Evolutionary conservation across 2,797 vertebrate species (phyloP).

Genomic region (Jordanella pulchra): DNA sequence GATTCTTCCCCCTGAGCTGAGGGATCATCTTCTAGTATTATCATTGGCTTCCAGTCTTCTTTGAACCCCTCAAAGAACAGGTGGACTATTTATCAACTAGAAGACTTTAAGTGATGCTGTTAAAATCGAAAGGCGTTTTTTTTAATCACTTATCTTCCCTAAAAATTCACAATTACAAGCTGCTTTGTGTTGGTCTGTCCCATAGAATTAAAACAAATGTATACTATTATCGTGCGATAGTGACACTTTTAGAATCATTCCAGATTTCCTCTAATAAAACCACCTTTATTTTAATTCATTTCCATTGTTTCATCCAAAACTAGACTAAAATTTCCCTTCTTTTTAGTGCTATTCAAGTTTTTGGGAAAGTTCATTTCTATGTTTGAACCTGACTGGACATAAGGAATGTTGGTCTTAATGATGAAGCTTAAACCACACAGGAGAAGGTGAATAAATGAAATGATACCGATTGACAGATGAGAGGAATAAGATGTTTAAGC

Average conservation of each 20-base stretch:
- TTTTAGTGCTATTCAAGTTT: not conserved
- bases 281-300: not conserved
- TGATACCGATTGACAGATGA: conserved; percentile 57
- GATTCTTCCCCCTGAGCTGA: not conserved
- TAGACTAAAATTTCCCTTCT: not conserved
- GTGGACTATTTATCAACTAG: too few relatives aligned
- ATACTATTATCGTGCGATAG: too few relatives aligned
- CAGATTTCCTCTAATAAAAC: not conserved
- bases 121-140: not conserved
- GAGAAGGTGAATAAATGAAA: conserved; percentile 54
- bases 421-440: conserved; percentile 59
- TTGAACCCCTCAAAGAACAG: too few relatives aligned
- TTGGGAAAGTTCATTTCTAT: not conserved
- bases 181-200: not conserved
- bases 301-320: not conserved
- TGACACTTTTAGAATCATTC: not conserved
- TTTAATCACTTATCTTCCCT: not conserved
- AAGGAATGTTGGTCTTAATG: conserved; percentile 27
- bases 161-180: not conserved
- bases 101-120: not conserved
- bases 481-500: conserved; percentile 55
- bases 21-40: not conserved
- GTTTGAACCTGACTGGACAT: conserved; percentile 26
- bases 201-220: not conserved
- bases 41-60: not conserved